Evolutionary conservation across 2,113 vertebrate genomes (phyloP), one percentile per base, ranked within the genome.

Genomic region (Peromyscus californicus): DNA sequence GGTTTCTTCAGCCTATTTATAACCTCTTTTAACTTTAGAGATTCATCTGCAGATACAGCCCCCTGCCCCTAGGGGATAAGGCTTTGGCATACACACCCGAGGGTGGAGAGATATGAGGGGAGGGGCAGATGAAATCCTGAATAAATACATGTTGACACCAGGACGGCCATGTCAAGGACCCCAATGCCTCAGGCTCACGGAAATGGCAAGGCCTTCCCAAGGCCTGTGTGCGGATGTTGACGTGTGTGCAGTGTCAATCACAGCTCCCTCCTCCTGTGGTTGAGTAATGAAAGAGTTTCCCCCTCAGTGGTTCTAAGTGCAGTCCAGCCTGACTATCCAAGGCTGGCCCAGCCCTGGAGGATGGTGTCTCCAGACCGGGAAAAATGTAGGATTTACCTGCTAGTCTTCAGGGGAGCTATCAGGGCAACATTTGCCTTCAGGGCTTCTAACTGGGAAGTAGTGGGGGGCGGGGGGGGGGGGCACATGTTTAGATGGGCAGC

Each of bases 21-120:
- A 78, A 76, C 21, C 59, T 89, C 65, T 24, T 70, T 92, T 78
- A 91, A 87, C 45, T 63, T 91, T 93, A 70, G 78, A 91, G 59
- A 57, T 75, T 86, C 29, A 6, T 87, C 22, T 72, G 63, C 69
- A 86, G 75, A 89, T n/a, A 83, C 2, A 57, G 86, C 39, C 36
- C 22, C 21, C 86, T 36, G 67, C 59, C 59, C 24, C 59, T n/a
- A 22, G 33, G 17, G 29, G 8, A 75, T 57, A 69, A 36, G 48
- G 24, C 63, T 69, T 89, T n/a, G 9, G 29, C 19, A 29, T 61
- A 3, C 29, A 31, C 61, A 82, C 57, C 75, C 39, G 11, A 29
- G 31, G 78, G 33, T 69, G 7, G 7, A 24, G 78, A 51, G 11
- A 59, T 21, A 36, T n/a, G 10, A 48, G 61, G 83, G 2, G 3